Base-by-base conservation (phyloP, 92 coral and sea anemone genomes). In the Phenganax stokvisi region DNA sequence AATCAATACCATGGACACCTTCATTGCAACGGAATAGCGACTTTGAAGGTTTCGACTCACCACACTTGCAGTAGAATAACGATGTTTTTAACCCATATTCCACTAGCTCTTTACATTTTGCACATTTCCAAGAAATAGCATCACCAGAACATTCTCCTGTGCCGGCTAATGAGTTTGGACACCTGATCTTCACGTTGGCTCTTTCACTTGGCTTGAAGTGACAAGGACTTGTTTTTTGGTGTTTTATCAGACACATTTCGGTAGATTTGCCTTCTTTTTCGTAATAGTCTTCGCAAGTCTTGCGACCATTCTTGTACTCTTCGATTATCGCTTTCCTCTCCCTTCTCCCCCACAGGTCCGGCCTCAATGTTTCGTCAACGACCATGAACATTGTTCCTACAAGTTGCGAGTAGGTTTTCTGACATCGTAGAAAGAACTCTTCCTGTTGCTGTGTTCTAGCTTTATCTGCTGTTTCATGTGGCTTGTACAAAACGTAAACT, bases 191-290 rank as follows among this genome's bases (percentile, higher is more conserved):
- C n/a, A 61, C 67, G 27, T 12, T 61, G 8, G 67, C 67, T 0
- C 67, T 61, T 61, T 61, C 28, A 61, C 0, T 61, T 61, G 67
- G 67, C 67, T 17, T 61, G 67, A 1, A 61, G 15, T 61, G 6
- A 61, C 67, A 61, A 61, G 10, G 8, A 13, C 67, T 17, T 61
- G 67, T 13, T 61, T 61, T 0, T 13, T 28, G 27, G 3, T 61
- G 67, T 28, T 61, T 61, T 25, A 61, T 28, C 67, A 61, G 67
- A 17, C 67, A 61, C 67, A 61, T 61, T 61, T 61, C 27, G 67
- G 67, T 61, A 13, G 28, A 61, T 61, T 12, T 61, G 0, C 67
- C 67, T 6, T 61, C 67, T 61, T 61, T 61, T 12, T 61, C 67
- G 67, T 61, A 61, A 6, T 15, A 61, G 67, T 61, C 28, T 17